phyloP scores from a whole-genome alignment of 2,797 vertebrate genomes.

The Xerus rutilus region DNA sequence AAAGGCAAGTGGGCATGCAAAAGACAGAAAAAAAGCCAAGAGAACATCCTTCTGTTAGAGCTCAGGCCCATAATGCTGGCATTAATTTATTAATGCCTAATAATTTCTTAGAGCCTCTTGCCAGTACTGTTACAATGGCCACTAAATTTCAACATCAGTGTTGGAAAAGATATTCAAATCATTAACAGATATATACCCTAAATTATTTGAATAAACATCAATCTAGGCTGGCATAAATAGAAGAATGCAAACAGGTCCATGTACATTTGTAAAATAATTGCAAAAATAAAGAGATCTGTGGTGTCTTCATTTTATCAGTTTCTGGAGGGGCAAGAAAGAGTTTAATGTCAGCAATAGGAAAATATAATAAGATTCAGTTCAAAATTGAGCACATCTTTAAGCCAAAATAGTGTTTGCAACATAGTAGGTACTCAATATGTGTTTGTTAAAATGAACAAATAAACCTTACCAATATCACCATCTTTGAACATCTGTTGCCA shows the following conservation, averaged over 20 bases:
- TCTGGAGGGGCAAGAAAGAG: background rate
- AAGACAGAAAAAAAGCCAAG: background rate
- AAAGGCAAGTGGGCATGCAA: background rate
- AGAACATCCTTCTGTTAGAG: background rate
- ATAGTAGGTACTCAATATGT: background rate
- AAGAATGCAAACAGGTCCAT: background rate
- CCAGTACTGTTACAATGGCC: background rate
- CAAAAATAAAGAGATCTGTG: background rate
- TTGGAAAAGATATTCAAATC: background rate
- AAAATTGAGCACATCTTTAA: slow-evolving; percentile 36
- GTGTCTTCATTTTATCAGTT: background rate
- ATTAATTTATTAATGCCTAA: no score
- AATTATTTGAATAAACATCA: slow-evolving; percentile 20
- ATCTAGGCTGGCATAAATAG: background rate
- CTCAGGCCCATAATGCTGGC: background rate
- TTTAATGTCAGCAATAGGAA: background rate
- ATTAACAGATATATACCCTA: background rate
- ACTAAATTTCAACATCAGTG: background rate
- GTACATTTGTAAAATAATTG: background rate
- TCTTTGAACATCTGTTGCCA: background rate
- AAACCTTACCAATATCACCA: background rate
- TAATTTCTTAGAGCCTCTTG: background rate
- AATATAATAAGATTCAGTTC: background rate
- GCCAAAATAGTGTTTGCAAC: background rate
- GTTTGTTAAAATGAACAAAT: background rate